Evolutionary conservation across 2,797 vertebrate genomes (phyloP), one percentile per base, ranked within the genome.

Genomic region (Gobionotothen gibberifrons): DNA sequence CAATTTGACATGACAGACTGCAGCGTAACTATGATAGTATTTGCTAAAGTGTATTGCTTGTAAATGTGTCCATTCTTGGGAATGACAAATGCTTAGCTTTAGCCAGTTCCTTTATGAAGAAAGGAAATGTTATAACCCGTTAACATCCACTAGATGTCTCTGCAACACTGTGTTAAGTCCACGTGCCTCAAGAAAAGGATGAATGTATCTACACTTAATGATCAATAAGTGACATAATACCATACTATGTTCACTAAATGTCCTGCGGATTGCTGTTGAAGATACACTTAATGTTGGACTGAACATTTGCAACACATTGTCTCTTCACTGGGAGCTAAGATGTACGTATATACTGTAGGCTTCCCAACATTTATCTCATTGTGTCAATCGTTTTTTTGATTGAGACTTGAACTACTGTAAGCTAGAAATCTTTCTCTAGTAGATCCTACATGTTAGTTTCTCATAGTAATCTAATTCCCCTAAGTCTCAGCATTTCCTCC

Each of bases 101-200:
- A 62, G 10, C 26, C 55, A 42, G 2, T 16, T 59, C 21, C 7
- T 58, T 43, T 32, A 1, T 61, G 19, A 47, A 16, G 22, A 54
- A 42, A 53, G 29, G 53, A 29, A 17, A 9, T 44, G 16, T n/a
- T 69, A 21, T 16, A 15, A 39, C 47, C 36, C 9, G 0, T 29
- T 56, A 76, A 26, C 55, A 47, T 47, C 92, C 93, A 92, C 92
- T 90, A 93, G 93, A 87, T 92, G 93, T 93, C 91, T 76, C 92
- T 91, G 79, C 15, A 22, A 47, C 68, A 70, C 81, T 86, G 58
- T 59, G 22, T 51, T 66, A 29, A 51, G 60, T 79, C 29, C 19
- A 60, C 13, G 1, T 3, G 4, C 74, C 21, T 40, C 8, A 42
- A 15, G 22, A 17, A 53, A 39, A 61, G 55, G 40, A 32, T 32